These are phyloP conservation scores for Hydrotaea diabolus DNA, from an alignment of 2,888 invertebrate species.

Conservation along the genomic window DNA sequence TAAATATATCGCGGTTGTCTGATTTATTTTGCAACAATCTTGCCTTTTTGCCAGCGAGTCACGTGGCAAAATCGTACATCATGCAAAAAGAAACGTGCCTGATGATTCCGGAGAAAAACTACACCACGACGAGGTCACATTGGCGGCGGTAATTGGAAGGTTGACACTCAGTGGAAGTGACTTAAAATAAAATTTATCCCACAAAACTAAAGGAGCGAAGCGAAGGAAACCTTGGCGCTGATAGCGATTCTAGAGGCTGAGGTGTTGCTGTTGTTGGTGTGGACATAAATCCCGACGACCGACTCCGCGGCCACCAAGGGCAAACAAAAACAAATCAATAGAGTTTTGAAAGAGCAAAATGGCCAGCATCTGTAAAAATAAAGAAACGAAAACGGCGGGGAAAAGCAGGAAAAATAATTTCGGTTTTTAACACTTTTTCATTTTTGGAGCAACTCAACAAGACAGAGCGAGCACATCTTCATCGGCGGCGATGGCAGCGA, in stretches of 20 bases:
- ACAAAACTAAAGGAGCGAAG: neutral
- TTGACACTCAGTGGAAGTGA: neutral
- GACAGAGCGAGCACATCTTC: neutral
- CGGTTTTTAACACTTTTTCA: conserved; percentile 1
- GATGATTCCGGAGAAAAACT: neutral
- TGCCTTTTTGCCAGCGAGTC: neutral
- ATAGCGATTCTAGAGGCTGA: neutral
- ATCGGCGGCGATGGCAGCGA: neutral
- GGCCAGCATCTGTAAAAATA: neutral
- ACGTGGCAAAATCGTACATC: conserved; percentile 27
- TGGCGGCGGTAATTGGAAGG: conserved; percentile 11
- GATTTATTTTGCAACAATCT: conserved; percentile 14
- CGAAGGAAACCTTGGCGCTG: neutral
- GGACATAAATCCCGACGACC: neutral
- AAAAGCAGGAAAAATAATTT: conserved; percentile 19
- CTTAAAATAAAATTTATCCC: neutral
- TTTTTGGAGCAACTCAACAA: neutral
- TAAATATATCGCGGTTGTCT: conserved; percentile 9
- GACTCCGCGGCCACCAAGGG: neutral
- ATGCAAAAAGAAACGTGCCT: conserved; percentile 14
- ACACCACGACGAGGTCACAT: neutral
- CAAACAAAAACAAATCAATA: neutral
- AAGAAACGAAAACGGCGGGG: neutral
- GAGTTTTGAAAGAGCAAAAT: neutral
- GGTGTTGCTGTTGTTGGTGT: no score